Evolutionary conservation across 2,888 invertebrate genomes (phyloP), one percentile per base, ranked within the genome.

Genomic region (Catocala nupta): DNA sequence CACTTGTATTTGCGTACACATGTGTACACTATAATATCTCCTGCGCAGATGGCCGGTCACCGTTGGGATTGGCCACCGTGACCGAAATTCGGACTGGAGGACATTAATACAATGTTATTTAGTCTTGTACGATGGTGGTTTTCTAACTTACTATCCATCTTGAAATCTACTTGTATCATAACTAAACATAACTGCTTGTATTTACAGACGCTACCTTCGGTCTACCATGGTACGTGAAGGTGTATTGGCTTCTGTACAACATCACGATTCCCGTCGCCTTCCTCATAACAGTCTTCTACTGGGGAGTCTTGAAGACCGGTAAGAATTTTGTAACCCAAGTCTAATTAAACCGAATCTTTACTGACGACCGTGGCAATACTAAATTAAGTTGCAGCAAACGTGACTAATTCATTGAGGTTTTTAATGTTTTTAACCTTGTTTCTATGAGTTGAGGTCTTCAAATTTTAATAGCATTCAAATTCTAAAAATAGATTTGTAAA

Each of bases 221-320:
- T 25, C 81, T 94, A 55, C 92, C 93, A 44, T 93, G 92, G 93
- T 92, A 89, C 80, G 90, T 93, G 69, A 91, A 90, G 72, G 84
- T 85, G 13, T 94, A 94, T 78, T 94, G 94, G 94, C 86, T 93
- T 50, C 83, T 94, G 63, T 94, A 93, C 89, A 94, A 94, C 78
- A 90, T 93, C 60, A 87, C 94, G 0, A 87, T 94, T 12, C 93
- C 94, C 3, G 88, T 93, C 45, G 89, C 94, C 7, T 93, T 94
- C 78, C 92, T 94, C 74, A 89, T 94, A 79, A 91, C 94, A 3
- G 85, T 92, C 5, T 94, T 94, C 83, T 94, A 94, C 82, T 94
- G 94, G 94, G 85, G 89, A 11, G 76, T 94, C 34, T 77, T 94
- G 48, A 90, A 83, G 70, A 80, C 83, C 45, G 82, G 92, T 92